Percentiles rank a stretch among this genome's conserved stretches.
Evolutionary conservation across 2,797 vertebrate species (phyloP).

Genomic region (Pseudomugil gertrudae): DNA sequence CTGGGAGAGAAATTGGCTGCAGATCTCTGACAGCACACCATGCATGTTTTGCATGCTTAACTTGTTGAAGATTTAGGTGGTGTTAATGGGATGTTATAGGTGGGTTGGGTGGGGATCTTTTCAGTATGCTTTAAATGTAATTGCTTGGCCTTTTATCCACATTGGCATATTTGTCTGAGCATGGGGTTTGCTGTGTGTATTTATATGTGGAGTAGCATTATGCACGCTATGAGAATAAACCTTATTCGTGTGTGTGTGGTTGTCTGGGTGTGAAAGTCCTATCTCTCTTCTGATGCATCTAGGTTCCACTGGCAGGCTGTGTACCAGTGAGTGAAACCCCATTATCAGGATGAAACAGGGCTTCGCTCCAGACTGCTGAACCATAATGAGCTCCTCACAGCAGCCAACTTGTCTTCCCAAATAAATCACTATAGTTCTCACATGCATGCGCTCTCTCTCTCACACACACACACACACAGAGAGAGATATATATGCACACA

Average conservation of each 20-base stretch:
- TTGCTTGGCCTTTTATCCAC: slow-evolving; percentile 23
- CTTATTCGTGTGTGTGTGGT: slow-evolving; percentile 7
- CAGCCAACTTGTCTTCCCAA: slow-evolving; percentile 78
- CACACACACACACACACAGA: slow-evolving; percentile 15
- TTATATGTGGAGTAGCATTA: slow-evolving; percentile 2
- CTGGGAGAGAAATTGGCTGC: slow-evolving; percentile 63
- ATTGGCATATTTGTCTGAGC: slow-evolving; percentile 22
- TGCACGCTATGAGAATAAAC: not conserved
- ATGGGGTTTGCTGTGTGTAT: slow-evolving; percentile 10
- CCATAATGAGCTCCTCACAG: slow-evolving; percentile 82
- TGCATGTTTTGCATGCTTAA: slow-evolving; percentile 29
- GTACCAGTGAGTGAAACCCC: slow-evolving; percentile 77
- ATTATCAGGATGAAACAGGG: slow-evolving; percentile 76
- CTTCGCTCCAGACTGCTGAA: slow-evolving; percentile 73
- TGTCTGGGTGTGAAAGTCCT: slow-evolving; percentile 47
- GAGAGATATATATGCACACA: too few relatives aligned
- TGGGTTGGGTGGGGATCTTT: slow-evolving; percentile 3
- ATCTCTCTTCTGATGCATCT: slow-evolving; percentile 67
- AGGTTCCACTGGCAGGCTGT: slow-evolving; percentile 69
- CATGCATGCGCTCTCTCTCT: slow-evolving; percentile 1
- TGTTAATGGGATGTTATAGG: not conserved
- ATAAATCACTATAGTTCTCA: slow-evolving; percentile 75
- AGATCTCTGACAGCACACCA: slow-evolving; percentile 38
- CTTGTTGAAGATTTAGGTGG: slow-evolving; percentile 25
- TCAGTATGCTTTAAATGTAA: slow-evolving; percentile 49